These are phyloP conservation scores for Campaea margaritaria DNA, from an alignment of 2,888 invertebrate genomes.

Conservation along the genomic window DNA sequence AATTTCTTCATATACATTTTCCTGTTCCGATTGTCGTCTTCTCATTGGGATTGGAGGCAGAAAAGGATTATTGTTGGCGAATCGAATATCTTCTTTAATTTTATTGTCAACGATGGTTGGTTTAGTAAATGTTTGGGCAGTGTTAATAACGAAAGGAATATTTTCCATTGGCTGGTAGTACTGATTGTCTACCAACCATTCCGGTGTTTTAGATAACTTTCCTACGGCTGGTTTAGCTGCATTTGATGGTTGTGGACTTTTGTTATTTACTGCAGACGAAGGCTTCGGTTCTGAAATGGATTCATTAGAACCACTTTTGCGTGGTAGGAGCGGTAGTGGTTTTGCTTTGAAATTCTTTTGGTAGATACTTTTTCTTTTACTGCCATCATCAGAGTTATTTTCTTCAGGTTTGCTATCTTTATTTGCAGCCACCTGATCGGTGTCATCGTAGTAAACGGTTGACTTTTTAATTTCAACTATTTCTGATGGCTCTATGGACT, in stretches of 20 bases:
- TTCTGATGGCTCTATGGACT: slow-evolving; percentile 40
- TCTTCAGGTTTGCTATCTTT: slow-evolving; percentile 44
- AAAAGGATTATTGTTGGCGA: slow-evolving; percentile 50
- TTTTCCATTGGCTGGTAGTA: slow-evolving; percentile 76
- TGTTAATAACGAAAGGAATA: slow-evolving; percentile 71
- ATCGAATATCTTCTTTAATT: slow-evolving; percentile 38
- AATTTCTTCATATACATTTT: slow-evolving; percentile 80
- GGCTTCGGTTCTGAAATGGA: slow-evolving; percentile 47
- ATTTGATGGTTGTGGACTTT: slow-evolving; percentile 43
- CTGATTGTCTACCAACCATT: slow-evolving; percentile 71
- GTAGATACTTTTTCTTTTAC: slow-evolving; percentile 60
- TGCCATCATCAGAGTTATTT: slow-evolving; percentile 42
- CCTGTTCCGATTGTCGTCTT: slow-evolving; percentile 60
- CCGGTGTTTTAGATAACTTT: slow-evolving; percentile 67
- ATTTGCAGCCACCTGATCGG: slow-evolving; percentile 63
- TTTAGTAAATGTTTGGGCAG: slow-evolving; percentile 51
- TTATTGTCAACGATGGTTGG: slow-evolving; percentile 39
- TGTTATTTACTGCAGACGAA: slow-evolving; percentile 48
- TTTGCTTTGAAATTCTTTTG: slow-evolving; percentile 69
- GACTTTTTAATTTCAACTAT: slow-evolving; percentile 53
- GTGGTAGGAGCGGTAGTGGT: slow-evolving; percentile 60
- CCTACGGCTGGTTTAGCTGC: slow-evolving; percentile 51
- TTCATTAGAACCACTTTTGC: slow-evolving; percentile 62
- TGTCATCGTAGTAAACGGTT: slow-evolving; percentile 74
- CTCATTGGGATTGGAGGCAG: slow-evolving; percentile 38